Base-by-base conservation (phyloP, 2,113 vertebrate species). In the Oreochromis spilurus region DNA sequence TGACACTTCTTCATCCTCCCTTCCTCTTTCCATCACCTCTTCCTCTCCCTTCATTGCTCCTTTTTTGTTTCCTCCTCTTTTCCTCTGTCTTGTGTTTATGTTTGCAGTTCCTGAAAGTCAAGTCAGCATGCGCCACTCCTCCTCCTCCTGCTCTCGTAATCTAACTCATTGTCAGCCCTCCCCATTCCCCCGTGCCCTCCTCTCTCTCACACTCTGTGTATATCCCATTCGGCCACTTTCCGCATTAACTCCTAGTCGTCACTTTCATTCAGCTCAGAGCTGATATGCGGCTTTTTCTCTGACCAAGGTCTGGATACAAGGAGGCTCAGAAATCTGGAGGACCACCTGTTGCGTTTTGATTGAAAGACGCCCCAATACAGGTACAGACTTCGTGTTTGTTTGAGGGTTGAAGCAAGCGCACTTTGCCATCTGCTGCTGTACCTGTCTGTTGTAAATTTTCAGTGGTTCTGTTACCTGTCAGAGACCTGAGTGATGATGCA, bases 21-120 rank as follows among this genome's bases (percentile, higher is more conserved):
- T 60, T 9, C 14, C 10, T 31, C 21, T 31, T 8, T 54, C 50
- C 21, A 24, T 5, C 52, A 50, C 31, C 9, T 21, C 17, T 12
- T 12, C 48, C 26, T 19, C 31, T 19, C 14, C 2, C 50, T 53
- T 52, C 19, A 65, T 2, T 57, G 36, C 60, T 11, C 4, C 17
- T 54, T 45, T 14, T 34, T 29, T 4, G 1, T 6, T 29, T 29
- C 5, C 16, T 40, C 17, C 55, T 40, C 52, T 29, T 13, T 26
- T 70, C 14, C 19, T 57, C 79, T 62, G 5, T 75, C 48, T 54
- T 19, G 16, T 93, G 93, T 95, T 92, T 89, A 92, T 79, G 75
- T 93, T 89, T 58, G 78, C 57, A 34, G 70, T 82, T 85, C 65
- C 60, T 90, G 31, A 83, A 89, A 80, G 84, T 86, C 34, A 11